Percentiles rank a stretch among this genome's conserved stretches.
These are phyloP conservation scores for Clarias pachynema DNA, from an alignment of 2,797 vertebrate genomes.

Conservation along the genomic window DNA sequence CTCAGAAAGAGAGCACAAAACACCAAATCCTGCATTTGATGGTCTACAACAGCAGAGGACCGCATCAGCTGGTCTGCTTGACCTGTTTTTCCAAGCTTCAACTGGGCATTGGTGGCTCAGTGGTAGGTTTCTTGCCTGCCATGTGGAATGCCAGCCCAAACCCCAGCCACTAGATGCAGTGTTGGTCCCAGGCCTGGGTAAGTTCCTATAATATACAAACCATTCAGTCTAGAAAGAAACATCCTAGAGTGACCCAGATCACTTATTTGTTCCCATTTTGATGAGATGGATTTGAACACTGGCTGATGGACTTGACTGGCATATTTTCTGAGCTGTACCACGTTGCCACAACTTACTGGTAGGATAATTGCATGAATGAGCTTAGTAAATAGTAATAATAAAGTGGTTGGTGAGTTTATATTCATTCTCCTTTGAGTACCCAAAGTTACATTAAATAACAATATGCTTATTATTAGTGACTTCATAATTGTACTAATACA, in stretches of 20 bases:
- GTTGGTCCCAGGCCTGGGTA: too few species aligned
- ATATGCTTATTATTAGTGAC: background rate
- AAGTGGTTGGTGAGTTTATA: background rate
- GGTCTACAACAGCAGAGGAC: background rate
- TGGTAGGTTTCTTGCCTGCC: too few species aligned
- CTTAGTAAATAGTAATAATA: background rate
- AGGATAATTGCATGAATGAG: slow-evolving; percentile 1
- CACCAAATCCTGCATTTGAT: background rate
- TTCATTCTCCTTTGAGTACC: background rate
- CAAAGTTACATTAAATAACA: background rate
- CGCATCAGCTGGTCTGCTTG: background rate
- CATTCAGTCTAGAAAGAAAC: too few species aligned
- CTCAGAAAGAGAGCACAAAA: background rate
- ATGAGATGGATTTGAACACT: background rate
- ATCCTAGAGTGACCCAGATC: too few species aligned
- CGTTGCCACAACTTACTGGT: background rate
- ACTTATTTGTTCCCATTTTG: background rate
- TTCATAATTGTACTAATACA: background rate
- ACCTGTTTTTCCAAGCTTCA: background rate
- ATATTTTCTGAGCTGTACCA: background rate
- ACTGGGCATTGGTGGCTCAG: too few species aligned
- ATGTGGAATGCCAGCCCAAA: too few species aligned
- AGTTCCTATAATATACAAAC: background rate
- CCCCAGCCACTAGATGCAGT: too few species aligned
- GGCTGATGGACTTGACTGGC: background rate